Percentiles rank a stretch among this genome's conserved stretches.
Evolutionary conservation across 1,140 invertebrate species (phyloP).

Genomic region (Drosophila nigrodunni): DNA sequence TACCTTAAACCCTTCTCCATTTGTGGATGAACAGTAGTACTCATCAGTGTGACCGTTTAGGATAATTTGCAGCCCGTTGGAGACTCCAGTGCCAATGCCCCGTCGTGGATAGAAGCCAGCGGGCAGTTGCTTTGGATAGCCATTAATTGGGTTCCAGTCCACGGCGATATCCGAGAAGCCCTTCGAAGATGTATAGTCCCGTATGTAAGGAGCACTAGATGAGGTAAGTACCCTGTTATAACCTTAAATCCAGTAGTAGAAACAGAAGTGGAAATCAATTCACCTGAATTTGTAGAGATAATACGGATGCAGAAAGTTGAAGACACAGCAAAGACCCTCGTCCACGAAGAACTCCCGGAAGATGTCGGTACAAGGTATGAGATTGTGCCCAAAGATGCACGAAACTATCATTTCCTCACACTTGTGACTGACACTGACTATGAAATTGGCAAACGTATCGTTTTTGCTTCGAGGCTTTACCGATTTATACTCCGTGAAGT

Average conservation of each 20-base stretch:
- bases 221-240: constrained; percentile 60
- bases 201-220: constrained; percentile 40
- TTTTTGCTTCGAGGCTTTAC: constrained; percentile 31
- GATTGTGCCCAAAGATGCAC: constrained; percentile 48
- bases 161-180: constrained; percentile 82
- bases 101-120: constrained; percentile 63
- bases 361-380: constrained; percentile 88
- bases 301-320: constrained; percentile 89
- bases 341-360: constrained; percentile 92
- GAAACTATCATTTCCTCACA: constrained; percentile 68
- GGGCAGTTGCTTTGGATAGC: constrained; percentile 61
- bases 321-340: constrained; percentile 93
- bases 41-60: constrained; percentile 89
- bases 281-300: constrained; percentile 86
- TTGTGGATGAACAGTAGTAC: constrained; percentile 92
- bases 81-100: constrained; percentile 87
- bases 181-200: constrained; percentile 64
- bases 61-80: constrained; percentile 89
- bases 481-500: constrained; percentile 48
- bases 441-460: constrained; percentile 64
- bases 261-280: neutral
- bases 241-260: no score
- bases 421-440: constrained; percentile 52
- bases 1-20: constrained; percentile 92
- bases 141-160: constrained; percentile 87